A percentile compares a stretch with the other conserved stretches of the same genome.
Conservation (phyloP, 2,113 vertebrate genomes). For the Xenopus borealis region DNA sequence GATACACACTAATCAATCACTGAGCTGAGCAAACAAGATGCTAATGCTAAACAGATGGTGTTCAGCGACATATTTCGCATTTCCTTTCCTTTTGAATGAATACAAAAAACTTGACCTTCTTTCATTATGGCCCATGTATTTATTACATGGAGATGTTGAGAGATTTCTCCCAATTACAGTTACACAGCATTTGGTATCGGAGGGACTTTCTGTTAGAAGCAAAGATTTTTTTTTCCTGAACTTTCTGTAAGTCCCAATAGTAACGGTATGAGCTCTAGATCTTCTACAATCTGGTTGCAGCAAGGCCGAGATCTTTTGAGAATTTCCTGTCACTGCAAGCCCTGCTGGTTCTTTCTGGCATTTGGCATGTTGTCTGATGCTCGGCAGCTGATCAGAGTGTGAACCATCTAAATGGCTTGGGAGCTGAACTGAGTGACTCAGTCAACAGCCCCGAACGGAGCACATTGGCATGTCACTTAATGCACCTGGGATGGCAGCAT, state of each 20-base stretch:
- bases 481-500: conserved; percentile 4
- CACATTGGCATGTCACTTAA: conserved; percentile 19
- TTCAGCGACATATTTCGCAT: conserved; percentile 14
- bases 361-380: conserved; percentile 18
- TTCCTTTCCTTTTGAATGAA: conserved; percentile 20
- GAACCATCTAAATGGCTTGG: conserved; percentile 22
- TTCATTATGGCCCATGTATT: conserved; percentile 8
- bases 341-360: conserved; percentile 32
- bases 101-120: conserved; percentile 36
- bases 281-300: too few species aligned
- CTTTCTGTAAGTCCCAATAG: not conserved
- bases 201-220: not conserved
- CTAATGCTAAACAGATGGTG: conserved; percentile 40
- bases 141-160: conserved; percentile 4
- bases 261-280: too few species aligned
- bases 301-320: conserved; percentile 5
- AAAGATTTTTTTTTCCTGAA: conserved; percentile 3
- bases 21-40: conserved; percentile 38
- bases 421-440: conserved; percentile 34
- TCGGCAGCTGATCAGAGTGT: conserved; percentile 21
- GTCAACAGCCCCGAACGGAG: conserved; percentile 34
- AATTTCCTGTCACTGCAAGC: conserved; percentile 24
- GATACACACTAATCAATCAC: conserved; percentile 39
- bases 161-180: conserved; percentile 9
- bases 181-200: not conserved